A percentile compares a stretch with the other conserved stretches of the same genome.
phyloP scores from a whole-genome alignment of 1,140 invertebrate species.

The Camponotus floridanus region DNA sequence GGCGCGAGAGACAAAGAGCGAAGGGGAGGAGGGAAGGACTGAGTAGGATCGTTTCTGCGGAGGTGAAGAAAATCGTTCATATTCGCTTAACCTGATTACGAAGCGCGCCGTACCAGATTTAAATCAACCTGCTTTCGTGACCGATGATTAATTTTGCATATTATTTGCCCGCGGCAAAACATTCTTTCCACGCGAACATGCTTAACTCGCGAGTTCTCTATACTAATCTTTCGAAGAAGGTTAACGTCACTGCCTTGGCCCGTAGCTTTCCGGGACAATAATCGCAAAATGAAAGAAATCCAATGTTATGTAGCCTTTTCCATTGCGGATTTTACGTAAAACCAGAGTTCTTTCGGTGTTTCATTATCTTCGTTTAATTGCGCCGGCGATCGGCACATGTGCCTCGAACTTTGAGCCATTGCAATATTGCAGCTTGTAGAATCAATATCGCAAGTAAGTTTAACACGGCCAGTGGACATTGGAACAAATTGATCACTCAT shows the following conservation, averaged over 20 bases:
- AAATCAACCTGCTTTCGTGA: conserved; percentile 55
- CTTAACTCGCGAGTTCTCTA: background rate
- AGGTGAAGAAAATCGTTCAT: conserved; percentile 53
- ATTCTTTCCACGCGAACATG: conserved; percentile 42
- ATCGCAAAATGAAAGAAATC: conserved; percentile 21
- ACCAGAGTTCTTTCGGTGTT: background rate
- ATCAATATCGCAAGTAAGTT: conserved; percentile 40
- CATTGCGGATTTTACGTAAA: background rate
- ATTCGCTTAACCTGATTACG: conserved; percentile 58
- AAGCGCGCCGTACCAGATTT: conserved; percentile 39
- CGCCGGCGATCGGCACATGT: background rate
- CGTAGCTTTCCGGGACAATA: background rate
- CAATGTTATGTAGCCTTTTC: background rate
- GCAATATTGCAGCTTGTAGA: conserved; percentile 8
- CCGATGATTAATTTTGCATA: conserved; percentile 60
- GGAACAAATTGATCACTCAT: conserved; percentile 23
- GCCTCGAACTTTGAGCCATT: background rate
- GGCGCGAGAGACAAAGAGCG: background rate
- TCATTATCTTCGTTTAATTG: conserved; percentile 37
- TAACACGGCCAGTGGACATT: background rate
- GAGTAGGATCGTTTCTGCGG: conserved; percentile 44
- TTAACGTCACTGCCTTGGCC: conserved; percentile 11
- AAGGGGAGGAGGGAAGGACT: background rate
- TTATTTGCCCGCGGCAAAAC: conserved; percentile 55
- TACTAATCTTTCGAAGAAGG: conserved; percentile 7